phyloP scores from a whole-genome alignment of 2,113 vertebrate species.

The Cinclus cinclus region DNA sequence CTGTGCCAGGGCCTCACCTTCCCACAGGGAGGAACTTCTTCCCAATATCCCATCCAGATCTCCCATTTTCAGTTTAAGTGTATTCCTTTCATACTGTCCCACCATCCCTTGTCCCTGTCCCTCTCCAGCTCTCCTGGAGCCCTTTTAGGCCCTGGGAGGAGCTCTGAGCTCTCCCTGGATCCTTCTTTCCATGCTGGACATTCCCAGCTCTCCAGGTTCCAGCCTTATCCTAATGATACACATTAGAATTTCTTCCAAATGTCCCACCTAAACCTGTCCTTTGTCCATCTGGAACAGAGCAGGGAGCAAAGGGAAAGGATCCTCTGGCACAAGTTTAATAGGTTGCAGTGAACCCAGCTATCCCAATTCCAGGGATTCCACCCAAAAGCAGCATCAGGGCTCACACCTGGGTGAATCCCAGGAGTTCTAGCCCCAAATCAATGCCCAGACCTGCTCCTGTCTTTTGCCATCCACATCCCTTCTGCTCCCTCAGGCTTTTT shows the following conservation, averaged over 20 bases:
- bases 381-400: background rate
- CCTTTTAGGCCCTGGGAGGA: background rate
- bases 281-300: background rate
- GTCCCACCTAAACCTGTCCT: background rate
- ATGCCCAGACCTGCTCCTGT: fast-evolving
- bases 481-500: background rate
- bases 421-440: background rate
- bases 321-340: background rate
- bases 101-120: background rate
- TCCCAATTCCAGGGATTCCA: background rate
- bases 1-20: background rate
- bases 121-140: background rate
- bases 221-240: background rate
- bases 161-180: background rate
- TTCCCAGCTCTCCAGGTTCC: background rate
- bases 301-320: background rate
- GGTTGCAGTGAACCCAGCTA: background rate
- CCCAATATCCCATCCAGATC: background rate
- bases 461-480: background rate
- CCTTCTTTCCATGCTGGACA: background rate
- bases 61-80: background rate
- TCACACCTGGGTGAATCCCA: background rate
- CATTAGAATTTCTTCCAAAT: background rate
- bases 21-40: background rate
- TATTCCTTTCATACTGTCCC: background rate